phyloP scores from a whole-genome alignment of 2,113 vertebrate genomes.

The Scartelaos histophorus region DNA sequence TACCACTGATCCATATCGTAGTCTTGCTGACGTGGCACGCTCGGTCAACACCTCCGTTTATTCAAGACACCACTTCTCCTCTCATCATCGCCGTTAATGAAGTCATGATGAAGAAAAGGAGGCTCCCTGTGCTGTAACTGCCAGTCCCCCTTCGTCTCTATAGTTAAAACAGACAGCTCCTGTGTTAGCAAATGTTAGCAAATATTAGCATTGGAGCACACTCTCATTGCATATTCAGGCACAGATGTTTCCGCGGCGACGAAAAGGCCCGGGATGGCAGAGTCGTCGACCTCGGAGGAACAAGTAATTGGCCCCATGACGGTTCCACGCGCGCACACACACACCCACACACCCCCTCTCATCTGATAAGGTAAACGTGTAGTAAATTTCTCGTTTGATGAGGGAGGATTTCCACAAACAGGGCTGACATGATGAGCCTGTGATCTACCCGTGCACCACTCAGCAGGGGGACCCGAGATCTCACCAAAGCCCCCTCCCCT shows the following conservation, averaged over 20 bases:
- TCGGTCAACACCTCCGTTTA: constrained; percentile 65
- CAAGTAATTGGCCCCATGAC: constrained; percentile 85
- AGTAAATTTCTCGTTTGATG: constrained; percentile 83
- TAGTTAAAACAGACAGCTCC: constrained; percentile 68
- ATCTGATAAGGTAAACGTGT: constrained; percentile 86
- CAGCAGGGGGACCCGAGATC: constrained; percentile 78
- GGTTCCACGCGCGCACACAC: constrained; percentile 57
- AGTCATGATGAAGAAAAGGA: constrained; percentile 38
- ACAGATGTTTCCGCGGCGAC: constrained; percentile 78
- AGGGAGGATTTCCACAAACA: constrained; percentile 81
- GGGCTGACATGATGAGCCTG: constrained; percentile 82
- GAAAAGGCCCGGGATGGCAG: constrained; percentile 72
- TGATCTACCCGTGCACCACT: constrained; percentile 80
- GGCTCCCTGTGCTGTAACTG: constrained; percentile 50
- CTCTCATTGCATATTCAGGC: constrained; percentile 81
- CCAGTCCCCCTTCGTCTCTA: constrained; percentile 43
- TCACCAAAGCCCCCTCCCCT: constrained; percentile 55
- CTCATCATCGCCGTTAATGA: constrained; percentile 61
- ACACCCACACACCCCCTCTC: constrained; percentile 59
- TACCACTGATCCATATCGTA: constrained; percentile 33
- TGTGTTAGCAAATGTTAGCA: constrained; percentile 80
- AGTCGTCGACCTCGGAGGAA: constrained; percentile 77
- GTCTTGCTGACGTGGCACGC: constrained; percentile 40
- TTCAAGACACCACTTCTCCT: constrained; percentile 28
- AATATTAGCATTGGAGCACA: constrained; percentile 78